Evolutionary conservation across 2,888 invertebrate genomes (phyloP).

Genomic region (Acrobasis suavella): DNA sequence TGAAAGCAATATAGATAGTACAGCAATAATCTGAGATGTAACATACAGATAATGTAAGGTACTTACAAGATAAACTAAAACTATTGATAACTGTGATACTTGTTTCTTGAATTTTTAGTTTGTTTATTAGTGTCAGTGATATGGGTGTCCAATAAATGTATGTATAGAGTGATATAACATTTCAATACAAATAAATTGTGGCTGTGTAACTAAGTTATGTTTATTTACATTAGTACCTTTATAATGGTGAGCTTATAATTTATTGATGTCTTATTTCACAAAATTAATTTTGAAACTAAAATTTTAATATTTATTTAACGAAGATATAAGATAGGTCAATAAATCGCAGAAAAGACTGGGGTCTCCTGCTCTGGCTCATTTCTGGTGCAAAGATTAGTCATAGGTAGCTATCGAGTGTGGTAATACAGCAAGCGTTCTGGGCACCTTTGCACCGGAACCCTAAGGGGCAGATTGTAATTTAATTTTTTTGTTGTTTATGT

Average conservation of each 20-base stretch:
- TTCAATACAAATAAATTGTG: not conserved
- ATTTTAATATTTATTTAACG: no score
- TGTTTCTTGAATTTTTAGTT: not conserved
- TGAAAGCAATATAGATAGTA: not conserved
- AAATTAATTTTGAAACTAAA: no score
- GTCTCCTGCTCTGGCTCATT: no score
- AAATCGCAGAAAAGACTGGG: no score
- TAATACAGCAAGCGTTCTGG: no score
- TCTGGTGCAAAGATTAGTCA: no score
- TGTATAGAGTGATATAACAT: not conserved
- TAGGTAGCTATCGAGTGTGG: no score
- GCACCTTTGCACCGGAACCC: no score
- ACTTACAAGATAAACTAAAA: slow-evolving; percentile 13
- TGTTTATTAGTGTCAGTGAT: slow-evolving; percentile 1
- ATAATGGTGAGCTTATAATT: not conserved
- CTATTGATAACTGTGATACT: slow-evolving; percentile 3
- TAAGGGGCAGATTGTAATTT: no score
- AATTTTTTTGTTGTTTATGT: no score
- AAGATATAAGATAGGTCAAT: no score
- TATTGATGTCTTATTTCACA: not conserved
- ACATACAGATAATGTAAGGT: not conserved
- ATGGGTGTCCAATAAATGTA: not conserved
- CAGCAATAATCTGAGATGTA: not conserved
- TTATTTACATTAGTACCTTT: not conserved
- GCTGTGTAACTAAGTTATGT: not conserved